Conservation (phyloP, 2,113 vertebrate species). For the Hippolais icterina region DNA sequence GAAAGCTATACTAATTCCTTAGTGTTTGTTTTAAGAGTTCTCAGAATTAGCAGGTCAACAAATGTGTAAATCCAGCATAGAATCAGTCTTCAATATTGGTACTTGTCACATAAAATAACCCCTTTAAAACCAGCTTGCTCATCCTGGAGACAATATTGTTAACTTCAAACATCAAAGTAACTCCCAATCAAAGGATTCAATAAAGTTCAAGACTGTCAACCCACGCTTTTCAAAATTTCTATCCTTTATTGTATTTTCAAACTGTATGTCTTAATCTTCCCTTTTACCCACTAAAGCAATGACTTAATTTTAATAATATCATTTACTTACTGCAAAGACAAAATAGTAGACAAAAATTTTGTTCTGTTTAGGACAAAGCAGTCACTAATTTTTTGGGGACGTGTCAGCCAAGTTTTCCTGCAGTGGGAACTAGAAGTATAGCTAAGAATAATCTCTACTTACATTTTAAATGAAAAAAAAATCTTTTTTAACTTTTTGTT, state of each 20-base stretch:
- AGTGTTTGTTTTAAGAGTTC: not conserved
- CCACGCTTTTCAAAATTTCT: not conserved
- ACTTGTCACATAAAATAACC: not conserved
- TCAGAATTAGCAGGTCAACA: not conserved
- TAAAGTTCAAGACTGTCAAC: not conserved
- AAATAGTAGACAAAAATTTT: not conserved
- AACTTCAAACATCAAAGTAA: not conserved
- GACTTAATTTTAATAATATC: not conserved
- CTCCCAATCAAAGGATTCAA: not conserved
- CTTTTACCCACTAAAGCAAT: not conserved
- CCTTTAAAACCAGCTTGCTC: not conserved
- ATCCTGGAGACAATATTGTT: not conserved
- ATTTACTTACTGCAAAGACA: not conserved
- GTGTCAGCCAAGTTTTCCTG: not conserved
- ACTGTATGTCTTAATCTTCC: not conserved
- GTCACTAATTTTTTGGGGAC: not conserved
- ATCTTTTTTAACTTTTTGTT: not conserved
- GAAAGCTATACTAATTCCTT: not conserved
- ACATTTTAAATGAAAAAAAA: not conserved
- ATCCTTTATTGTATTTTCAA: not conserved
- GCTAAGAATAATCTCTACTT: not conserved
- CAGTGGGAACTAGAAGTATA: not conserved
- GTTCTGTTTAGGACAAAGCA: not conserved
- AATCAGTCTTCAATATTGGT: not conserved
- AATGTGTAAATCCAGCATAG: not conserved